Percentiles rank a stretch among this genome's conserved stretches.
Conservation (phyloP, 2,113 vertebrate genomes). For the human region DNA sequence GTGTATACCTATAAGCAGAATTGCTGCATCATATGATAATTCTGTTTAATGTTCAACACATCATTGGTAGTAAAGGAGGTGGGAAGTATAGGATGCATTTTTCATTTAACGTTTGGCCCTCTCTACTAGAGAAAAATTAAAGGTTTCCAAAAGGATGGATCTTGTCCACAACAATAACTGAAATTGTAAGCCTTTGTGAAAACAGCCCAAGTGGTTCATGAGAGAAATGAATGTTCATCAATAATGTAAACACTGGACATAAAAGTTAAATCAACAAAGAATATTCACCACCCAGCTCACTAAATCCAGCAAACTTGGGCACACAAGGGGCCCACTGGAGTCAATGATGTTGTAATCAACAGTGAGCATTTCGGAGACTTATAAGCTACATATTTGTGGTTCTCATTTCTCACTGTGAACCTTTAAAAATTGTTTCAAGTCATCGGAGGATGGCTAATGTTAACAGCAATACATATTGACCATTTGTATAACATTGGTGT, state of each 20-base stretch:
- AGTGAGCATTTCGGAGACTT: background rate
- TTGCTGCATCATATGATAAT: background rate
- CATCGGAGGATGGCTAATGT: background rate
- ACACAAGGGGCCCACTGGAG: background rate
- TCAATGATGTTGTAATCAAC: background rate
- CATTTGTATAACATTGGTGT: background rate
- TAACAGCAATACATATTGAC: background rate
- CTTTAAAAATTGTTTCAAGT: constrained; percentile 28
- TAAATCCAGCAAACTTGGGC: background rate
- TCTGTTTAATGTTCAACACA: background rate
- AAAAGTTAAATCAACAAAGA: background rate
- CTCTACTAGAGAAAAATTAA: background rate
- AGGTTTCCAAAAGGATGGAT: background rate
- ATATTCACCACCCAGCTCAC: background rate
- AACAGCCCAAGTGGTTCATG: background rate
- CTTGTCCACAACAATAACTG: background rate
- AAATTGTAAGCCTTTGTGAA: background rate
- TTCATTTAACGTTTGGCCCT: background rate
- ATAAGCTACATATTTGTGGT: background rate
- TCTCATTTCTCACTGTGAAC: constrained; percentile 42
- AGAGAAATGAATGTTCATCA: background rate
- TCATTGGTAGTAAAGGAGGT: background rate
- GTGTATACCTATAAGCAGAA: background rate
- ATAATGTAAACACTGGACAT: background rate
- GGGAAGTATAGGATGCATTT: background rate